phyloP scores from a whole-genome alignment of 2,888 invertebrate genomes.

The Patella ulyssiponensis region DNA sequence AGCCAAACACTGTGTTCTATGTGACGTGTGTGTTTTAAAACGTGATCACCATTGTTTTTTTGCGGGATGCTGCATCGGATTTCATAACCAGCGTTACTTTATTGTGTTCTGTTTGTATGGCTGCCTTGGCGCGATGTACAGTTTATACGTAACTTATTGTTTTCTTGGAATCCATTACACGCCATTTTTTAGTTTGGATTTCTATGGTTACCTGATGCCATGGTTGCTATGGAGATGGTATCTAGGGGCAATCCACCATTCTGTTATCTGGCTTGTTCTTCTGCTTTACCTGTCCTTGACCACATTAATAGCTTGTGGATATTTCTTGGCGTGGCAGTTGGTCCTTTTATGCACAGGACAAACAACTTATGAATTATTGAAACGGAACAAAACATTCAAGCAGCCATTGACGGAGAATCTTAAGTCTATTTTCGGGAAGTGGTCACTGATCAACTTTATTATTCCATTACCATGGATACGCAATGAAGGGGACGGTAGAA shows the following conservation, averaged over 20 bases:
- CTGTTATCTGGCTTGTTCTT: slow-evolving; percentile 42
- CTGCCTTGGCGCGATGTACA: slow-evolving; percentile 46
- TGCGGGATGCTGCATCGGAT: slow-evolving; percentile 71
- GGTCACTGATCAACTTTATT: slow-evolving; percentile 60
- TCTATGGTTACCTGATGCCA: slow-evolving; percentile 55
- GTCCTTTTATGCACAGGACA: slow-evolving; percentile 54
- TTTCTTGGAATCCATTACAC: slow-evolving; percentile 52
- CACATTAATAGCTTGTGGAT: slow-evolving; percentile 44
- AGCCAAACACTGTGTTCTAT: slow-evolving; percentile 72
- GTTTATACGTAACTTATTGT: slow-evolving; percentile 39
- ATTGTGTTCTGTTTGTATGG: slow-evolving; percentile 69
- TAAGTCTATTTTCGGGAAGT: slow-evolving; percentile 63
- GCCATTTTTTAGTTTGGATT: slow-evolving; percentile 44
- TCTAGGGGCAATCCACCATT: slow-evolving; percentile 42
- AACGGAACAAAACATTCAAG: slow-evolving; percentile 51
- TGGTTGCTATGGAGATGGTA: slow-evolving; percentile 45
- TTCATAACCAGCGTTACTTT: slow-evolving; percentile 73
- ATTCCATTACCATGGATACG: slow-evolving; percentile 57
- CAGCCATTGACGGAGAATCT: slow-evolving; percentile 46
- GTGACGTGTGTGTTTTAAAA: slow-evolving; percentile 70
- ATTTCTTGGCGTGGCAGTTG: slow-evolving; percentile 59
- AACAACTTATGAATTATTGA: slow-evolving; percentile 61
- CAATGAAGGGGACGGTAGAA: slow-evolving; percentile 55
- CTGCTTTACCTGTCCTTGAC: slow-evolving; percentile 49
- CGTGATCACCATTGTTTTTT: slow-evolving; percentile 74